Percentiles rank a stretch among this genome's conserved stretches.
Evolutionary conservation across 1,140 invertebrate genomes (phyloP).

Genomic region (Leptinotarsa defecta): DNA sequence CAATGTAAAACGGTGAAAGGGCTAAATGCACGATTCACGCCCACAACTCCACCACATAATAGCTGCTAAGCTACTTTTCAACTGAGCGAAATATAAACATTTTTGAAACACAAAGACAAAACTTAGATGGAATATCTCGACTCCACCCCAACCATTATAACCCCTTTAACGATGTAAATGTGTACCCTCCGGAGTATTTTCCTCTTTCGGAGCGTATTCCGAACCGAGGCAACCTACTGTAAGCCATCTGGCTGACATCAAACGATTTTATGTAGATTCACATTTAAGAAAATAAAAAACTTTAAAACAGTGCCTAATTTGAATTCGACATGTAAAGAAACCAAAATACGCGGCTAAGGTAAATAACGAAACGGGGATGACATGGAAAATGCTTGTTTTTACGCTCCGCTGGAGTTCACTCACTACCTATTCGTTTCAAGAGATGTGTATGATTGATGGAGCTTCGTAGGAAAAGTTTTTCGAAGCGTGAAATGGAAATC

Average conservation of each 20-base stretch:
- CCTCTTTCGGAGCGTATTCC: conserved; percentile 32
- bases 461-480: background rate
- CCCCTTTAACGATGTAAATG: conserved; percentile 52
- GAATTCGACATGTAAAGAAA: conserved; percentile 47
- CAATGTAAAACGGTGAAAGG: conserved; percentile 16
- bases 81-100: conserved; percentile 48
- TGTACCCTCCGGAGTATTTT: conserved; percentile 38
- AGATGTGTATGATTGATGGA: conserved; percentile 14
- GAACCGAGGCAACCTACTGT: conserved; percentile 36
- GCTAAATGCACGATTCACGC: conserved; percentile 13
- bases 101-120: conserved; percentile 53
- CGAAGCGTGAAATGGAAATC: background rate
- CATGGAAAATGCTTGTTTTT: conserved; percentile 10
- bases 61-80: conserved; percentile 27
- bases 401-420: conserved; percentile 15
- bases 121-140: conserved; percentile 51
- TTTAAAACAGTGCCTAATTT: conserved; percentile 52
- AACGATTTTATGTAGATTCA: conserved; percentile 52
- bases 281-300: conserved; percentile 52
- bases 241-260: conserved; percentile 49
- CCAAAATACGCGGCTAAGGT: conserved; percentile 39
- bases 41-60: conserved; percentile 25
- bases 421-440: background rate
- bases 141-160: conserved; percentile 45
- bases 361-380: conserved; percentile 28